phyloP scores from a whole-genome alignment of 2,113 vertebrate genomes.

The Dromaius novaehollandiae region DNA sequence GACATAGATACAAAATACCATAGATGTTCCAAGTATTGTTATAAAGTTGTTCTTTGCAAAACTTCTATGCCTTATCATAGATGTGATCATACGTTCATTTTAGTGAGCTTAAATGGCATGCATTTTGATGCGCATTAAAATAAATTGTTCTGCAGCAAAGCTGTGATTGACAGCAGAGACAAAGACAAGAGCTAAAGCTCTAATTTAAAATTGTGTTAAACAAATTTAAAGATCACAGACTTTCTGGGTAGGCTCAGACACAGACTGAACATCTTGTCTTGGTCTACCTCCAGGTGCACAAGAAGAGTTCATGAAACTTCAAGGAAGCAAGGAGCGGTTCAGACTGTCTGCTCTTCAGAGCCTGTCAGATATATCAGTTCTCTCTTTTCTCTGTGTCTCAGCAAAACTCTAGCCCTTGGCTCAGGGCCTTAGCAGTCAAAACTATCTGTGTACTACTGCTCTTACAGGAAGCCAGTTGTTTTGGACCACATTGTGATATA shows the following conservation, averaged over 20 bases:
- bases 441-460: neutral
- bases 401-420: neutral
- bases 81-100: neutral
- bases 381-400: neutral
- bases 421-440: neutral
- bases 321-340: neutral
- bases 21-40: neutral
- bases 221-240: neutral
- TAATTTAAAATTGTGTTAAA: neutral
- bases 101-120: neutral
- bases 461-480: neutral
- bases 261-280: neutral
- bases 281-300: neutral
- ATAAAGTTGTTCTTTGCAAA: neutral
- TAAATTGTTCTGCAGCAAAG: neutral
- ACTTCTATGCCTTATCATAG: neutral
- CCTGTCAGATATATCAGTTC: neutral
- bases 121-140: neutral
- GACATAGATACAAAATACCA: neutral
- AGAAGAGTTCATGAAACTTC: neutral
- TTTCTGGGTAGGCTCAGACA: neutral
- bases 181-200: neutral
- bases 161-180: neutral
- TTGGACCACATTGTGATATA: fast-evolving
- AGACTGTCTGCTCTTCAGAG: neutral